Evolutionary conservation across 2,888 invertebrate genomes (phyloP), one percentile per base, ranked within the genome.

Genomic region (Polydrusus pterygomalis): DNA sequence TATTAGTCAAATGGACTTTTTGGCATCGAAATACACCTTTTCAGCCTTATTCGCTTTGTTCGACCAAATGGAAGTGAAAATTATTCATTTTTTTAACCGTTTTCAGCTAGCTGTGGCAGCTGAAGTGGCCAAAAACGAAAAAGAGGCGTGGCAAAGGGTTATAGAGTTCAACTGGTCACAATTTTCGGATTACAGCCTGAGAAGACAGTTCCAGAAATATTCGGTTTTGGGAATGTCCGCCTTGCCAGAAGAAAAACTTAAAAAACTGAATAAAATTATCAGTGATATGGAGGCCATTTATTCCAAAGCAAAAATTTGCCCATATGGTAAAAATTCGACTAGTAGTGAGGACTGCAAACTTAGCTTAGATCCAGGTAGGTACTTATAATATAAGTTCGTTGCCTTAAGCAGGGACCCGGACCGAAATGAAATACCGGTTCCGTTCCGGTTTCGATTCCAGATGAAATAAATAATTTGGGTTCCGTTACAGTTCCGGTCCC

Each of bases 231-330:
- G 81, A 10, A 43, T 54, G 0, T 70, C 80, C 10, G 95, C 94
- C 0, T 87, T 97, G 17, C 90, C 93, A 0, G 93, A 93, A 80
- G 91, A 92, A 15, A 91, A 92, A 81, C 91, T 90, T 82, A 90
- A 90, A 76, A 89, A 90, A 69, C 88, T 92, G 45, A 90, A 92
- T 84, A 90, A 91, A 79, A 89, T 91, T 0, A 88, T 93, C 1
- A 92, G 92, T 0, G 90, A 92, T 7, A 96, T 96, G 96, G 91
- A 93, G 82, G 90, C 92, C 0, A 93, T 93, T 79, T 96, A 94
- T 83, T 92, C 94, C 0, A 95, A 91, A 11, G 92, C 95, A 0
- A 95, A 93, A 86, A 91, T 96, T 17, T 96, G 95, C 83, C 77
- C 79, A 9, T 64, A 47, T 15, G 69, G 47, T 8, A 51, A 70